These are phyloP conservation scores for Aegithalos caudatus DNA, from an alignment of 2,113 vertebrate genomes.

Conservation along the genomic window DNA sequence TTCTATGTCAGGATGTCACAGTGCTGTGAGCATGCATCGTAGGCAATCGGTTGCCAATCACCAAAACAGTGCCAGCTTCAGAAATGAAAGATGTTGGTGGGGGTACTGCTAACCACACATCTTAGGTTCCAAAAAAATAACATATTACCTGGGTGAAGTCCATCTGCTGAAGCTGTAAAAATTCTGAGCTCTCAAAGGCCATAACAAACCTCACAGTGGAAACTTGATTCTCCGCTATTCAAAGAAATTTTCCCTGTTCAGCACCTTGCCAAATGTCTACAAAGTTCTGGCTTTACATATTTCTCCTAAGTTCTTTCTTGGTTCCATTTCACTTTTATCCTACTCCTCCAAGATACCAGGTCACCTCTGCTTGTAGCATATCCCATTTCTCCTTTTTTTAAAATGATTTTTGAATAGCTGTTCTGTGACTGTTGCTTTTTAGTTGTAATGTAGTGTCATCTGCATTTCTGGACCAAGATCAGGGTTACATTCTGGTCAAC, in stretches of 20 bases:
- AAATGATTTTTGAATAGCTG: neutral
- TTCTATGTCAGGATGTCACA: slow-evolving; percentile 40
- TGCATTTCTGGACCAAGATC: neutral
- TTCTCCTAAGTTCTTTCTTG: neutral
- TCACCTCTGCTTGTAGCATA: neutral
- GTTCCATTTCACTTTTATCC: neutral
- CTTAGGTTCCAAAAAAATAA: slow-evolving; percentile 52
- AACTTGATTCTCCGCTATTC: slow-evolving; percentile 49
- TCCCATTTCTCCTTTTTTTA: neutral
- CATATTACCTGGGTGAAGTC: slow-evolving; percentile 63
- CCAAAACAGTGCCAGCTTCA: slow-evolving; percentile 32
- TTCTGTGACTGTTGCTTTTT: neutral
- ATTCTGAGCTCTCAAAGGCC: slow-evolving; percentile 41
- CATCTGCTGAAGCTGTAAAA: slow-evolving; percentile 69
- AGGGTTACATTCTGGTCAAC: neutral
- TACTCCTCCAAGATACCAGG: neutral
- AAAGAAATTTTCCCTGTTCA: slow-evolving; percentile 47
- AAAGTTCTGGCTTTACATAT: slow-evolving; percentile 12
- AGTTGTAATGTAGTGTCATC: neutral
- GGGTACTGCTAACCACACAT: slow-evolving; percentile 60
- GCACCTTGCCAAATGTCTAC: slow-evolving; percentile 31
- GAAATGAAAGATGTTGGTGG: slow-evolving; percentile 57
- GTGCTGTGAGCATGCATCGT: neutral
- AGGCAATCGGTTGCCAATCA: slow-evolving; percentile 44
- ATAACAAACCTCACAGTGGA: slow-evolving; percentile 59